phyloP scores from a whole-genome alignment of 1,140 invertebrate species.

The Lepidurus arcticus region DNA sequence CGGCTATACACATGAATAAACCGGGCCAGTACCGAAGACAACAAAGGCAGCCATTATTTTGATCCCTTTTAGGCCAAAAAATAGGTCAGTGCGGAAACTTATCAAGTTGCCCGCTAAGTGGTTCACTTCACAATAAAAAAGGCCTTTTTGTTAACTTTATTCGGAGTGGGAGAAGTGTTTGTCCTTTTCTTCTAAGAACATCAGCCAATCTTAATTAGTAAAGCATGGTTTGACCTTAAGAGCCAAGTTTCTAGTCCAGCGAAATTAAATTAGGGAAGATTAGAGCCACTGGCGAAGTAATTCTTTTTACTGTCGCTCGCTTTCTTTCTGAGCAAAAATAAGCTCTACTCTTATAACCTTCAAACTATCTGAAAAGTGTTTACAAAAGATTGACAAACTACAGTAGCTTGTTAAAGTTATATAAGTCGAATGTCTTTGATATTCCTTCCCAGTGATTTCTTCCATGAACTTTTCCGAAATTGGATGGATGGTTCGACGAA shows the following conservation, averaged over 20 bases:
- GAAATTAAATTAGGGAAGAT: neutral
- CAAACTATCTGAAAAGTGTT: no score
- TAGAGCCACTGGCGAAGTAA: no score
- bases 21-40: neutral
- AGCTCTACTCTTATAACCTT: no score
- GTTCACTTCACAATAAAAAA: neutral
- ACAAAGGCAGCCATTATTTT: neutral
- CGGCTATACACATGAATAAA: neutral
- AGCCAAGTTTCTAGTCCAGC: neutral
- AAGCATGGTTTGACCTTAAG: neutral
- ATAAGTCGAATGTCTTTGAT: no score
- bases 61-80: neutral
- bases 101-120: neutral
- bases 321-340: no score
- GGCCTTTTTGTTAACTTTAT: neutral
- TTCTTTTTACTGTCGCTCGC: no score
- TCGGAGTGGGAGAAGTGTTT: neutral
- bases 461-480: no score
- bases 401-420: no score
- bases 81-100: neutral
- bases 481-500: no score
- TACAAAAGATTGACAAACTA: no score
- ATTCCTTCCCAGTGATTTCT: no score
- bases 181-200: neutral
- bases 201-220: neutral